These are phyloP conservation scores for Apeira syringaria DNA, from an alignment of 2,888 invertebrate genomes.

Conservation along the genomic window DNA sequence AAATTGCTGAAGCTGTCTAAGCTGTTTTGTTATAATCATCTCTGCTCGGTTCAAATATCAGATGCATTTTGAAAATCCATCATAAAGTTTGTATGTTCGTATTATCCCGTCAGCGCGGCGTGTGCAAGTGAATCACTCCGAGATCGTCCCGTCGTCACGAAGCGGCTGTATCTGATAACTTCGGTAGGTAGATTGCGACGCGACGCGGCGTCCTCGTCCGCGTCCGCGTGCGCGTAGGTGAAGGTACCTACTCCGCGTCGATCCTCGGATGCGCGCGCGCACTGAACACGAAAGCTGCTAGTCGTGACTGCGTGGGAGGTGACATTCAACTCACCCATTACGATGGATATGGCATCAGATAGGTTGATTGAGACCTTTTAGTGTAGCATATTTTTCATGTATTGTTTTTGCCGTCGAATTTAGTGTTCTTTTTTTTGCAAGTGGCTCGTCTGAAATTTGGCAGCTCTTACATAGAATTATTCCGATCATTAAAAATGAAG, in stretches of 20 bases:
- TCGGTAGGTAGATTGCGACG: conserved; percentile 73
- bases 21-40: background rate
- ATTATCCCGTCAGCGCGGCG: conserved; percentile 27
- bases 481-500: too few species aligned
- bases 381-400: too few species aligned
- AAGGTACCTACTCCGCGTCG: conserved; percentile 25
- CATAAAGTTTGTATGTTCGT: conserved; percentile 7
- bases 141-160: conserved; percentile 68
- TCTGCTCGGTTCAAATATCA: conserved; percentile 1
- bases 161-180: conserved; percentile 75
- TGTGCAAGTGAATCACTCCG: conserved; percentile 50
- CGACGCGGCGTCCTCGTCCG: conserved; percentile 70
- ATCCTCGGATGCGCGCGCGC: background rate
- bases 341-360: background rate
- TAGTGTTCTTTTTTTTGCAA: too few species aligned
- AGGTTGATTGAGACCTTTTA: too few species aligned
- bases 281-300: background rate
- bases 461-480: too few species aligned
- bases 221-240: too few species aligned
- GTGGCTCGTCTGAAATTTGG: too few species aligned
- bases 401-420: too few species aligned
- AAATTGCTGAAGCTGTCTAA: too few species aligned
- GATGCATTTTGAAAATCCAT: background rate
- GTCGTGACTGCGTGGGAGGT: conserved; percentile 73
- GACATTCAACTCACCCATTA: conserved; percentile 30